Evolutionary conservation across 2,797 vertebrate species (phyloP), one percentile per base, ranked within the genome.

Genomic region (Taenioides sp.): DNA sequence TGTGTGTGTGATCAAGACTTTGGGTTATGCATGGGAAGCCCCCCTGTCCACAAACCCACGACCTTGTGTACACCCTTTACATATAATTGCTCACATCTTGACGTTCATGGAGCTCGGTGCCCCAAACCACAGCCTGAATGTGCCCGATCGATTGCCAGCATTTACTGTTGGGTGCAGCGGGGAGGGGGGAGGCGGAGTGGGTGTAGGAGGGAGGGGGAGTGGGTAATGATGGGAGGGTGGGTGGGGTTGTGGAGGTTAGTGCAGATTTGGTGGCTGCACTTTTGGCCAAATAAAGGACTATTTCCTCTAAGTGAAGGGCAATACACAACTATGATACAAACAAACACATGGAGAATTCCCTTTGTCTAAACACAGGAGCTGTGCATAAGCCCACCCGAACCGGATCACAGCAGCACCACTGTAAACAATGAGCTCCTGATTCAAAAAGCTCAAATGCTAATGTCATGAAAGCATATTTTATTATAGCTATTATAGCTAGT

Each of bases 231-330:
- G 85, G 34, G 9, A 7, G 87, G 86, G 86, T 79, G 87, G 79
- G 63, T 80, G 20, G 57, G 90, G 86, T 86, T 63, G 69, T 64
- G 60, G 84, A 82, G 85, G 89, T 89, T 85, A 80, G 65, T 71
- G 77, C 70, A 79, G 75, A 82, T 83, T 87, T 80, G 75, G 63
- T 79, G 78, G 77, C 76, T 77, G 75, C 71, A 67, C 71, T 43
- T 60, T 84, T 75, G 80, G 80, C 88, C 84, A 87, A 87, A 82
- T 76, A 88, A 85, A 86, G 37, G 80, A 65, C 87, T 78, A 83
- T 86, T 89, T 90, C 86, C 89, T 87, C 80, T 82, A 85, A 89
- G 83, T 84, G 77, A 61, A 79, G 70, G 88, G 74, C 80, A 76
- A 81, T 75, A 79, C 79, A 81, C 80, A 84, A 79, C 55, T 69